Percentiles rank a stretch among this genome's conserved stretches.
Conservation (phyloP, 2,113 vertebrate species). For the Glareola pratincola region DNA sequence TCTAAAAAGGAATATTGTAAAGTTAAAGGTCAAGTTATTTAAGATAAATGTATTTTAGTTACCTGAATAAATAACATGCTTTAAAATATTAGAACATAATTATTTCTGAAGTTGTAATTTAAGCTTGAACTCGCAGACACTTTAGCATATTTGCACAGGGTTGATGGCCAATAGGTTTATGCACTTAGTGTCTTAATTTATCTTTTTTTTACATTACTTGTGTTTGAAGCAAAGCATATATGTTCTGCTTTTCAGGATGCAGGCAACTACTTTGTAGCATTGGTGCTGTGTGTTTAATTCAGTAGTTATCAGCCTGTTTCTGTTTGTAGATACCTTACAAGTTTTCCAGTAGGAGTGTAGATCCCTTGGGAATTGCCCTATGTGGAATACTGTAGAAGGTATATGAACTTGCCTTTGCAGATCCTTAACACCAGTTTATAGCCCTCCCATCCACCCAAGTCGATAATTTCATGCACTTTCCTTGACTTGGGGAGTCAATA, state of each 20-base stretch:
- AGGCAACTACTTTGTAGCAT: background rate
- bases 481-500: background rate
- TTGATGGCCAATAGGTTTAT: background rate
- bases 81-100: background rate
- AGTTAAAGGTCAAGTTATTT: background rate
- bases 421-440: background rate
- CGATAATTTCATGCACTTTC: background rate
- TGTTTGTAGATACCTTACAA: background rate
- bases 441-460: background rate
- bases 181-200: background rate
- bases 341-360: background rate
- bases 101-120: background rate
- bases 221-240: background rate
- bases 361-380: background rate
- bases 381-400: background rate
- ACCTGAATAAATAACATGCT: background rate
- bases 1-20: background rate
- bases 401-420: background rate
- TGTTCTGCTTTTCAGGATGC: background rate
- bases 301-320: background rate
- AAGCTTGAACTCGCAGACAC: background rate
- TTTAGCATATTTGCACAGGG: background rate
- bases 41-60: background rate
- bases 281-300: background rate
- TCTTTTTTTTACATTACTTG: background rate